Evolutionary conservation across 2,888 invertebrate genomes (phyloP), one percentile per base, ranked within the genome.

Genomic region (Lasius platythorax): DNA sequence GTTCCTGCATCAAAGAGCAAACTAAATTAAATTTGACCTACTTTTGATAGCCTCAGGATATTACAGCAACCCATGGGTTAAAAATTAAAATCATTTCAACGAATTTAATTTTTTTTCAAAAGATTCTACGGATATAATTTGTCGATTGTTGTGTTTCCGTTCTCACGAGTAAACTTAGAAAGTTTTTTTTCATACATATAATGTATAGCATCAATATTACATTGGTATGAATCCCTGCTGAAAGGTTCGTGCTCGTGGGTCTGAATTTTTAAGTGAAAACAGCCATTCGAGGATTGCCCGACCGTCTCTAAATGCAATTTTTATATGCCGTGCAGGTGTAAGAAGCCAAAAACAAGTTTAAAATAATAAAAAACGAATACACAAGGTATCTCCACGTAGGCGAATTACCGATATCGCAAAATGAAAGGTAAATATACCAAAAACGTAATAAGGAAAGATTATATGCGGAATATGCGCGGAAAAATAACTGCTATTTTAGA

Each of bases 241-340:
- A 78, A 68, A 78, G 53, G 53, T 78, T 64, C 6, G 12, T 23
- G 28, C 18, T 78, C 12, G 28, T 1, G 12, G 12, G 56, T 28
- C 40, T 78, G n/a, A 53, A 78, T 78, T 68, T 78, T 68, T 68
- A n/a, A 75, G 15, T 46, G 3, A 6, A 18, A 68, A 68, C 76
- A 28, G 9, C 40, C n/a, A 68, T 53, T 30, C 28, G 46, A 53
- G 53, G n/a, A 53, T 53, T 50, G 53, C 53, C 11, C 9, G 12
- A 40, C 53, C n/a, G 28, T 33, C 50, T 68, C 6, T 50, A 12
- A 33, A 78, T 68, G n/a, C 53, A 78, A 78, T 56, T 56, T 78
- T 68, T 43, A 78, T 68, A 68, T 67, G 18, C 4, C 28, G 12
- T 15, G 12, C 53, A 37, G 50, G 37, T 23, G 12, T 53, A n/a